Evolutionary conservation across 2,797 vertebrate species (phyloP).

Genomic region (Rhinatrema bivittatum): DNA sequence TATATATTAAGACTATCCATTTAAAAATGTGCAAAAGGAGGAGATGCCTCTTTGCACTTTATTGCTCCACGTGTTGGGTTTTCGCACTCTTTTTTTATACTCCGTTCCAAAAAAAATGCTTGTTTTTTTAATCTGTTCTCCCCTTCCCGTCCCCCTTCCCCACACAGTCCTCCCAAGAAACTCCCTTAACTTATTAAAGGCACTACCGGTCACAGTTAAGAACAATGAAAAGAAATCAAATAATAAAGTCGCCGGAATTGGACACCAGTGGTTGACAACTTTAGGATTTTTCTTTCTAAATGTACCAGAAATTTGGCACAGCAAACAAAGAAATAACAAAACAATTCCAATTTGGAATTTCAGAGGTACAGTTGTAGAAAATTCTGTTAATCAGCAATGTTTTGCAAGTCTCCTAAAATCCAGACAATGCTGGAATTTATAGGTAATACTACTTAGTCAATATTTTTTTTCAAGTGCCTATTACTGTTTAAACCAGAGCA

Average conservation of each 20-base stretch:
- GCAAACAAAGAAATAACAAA: conserved; percentile 91
- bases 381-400: conserved; percentile 91
- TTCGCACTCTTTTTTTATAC: too few relatives aligned
- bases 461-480: conserved; percentile 73
- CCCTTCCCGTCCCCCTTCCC: conserved; percentile 12
- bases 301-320: conserved; percentile 95
- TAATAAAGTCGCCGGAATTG: conserved; percentile 50
- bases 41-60: conserved; percentile 63
- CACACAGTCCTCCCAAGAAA: conserved; percentile 67
- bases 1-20: conserved; percentile 64
- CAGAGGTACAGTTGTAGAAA: conserved; percentile 86
- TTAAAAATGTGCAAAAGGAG: conserved; percentile 58
- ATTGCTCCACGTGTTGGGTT: conserved; percentile 83
- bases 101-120: conserved; percentile 30
- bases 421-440: conserved; percentile 78
- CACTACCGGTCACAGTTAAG: conserved; percentile 91
- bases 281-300: conserved; percentile 70
- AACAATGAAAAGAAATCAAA: conserved; percentile 61
- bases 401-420: conserved; percentile 66
- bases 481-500: conserved; percentile 84
- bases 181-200: conserved; percentile 92
- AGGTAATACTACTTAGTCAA: conserved; percentile 67
- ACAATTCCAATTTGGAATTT: conserved; percentile 99
- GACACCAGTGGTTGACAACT: conserved; percentile 59
- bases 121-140: conserved; percentile 7